Conservation (phyloP, 2,797 vertebrate genomes). For the Mormyrus hasselquistii region DNA sequence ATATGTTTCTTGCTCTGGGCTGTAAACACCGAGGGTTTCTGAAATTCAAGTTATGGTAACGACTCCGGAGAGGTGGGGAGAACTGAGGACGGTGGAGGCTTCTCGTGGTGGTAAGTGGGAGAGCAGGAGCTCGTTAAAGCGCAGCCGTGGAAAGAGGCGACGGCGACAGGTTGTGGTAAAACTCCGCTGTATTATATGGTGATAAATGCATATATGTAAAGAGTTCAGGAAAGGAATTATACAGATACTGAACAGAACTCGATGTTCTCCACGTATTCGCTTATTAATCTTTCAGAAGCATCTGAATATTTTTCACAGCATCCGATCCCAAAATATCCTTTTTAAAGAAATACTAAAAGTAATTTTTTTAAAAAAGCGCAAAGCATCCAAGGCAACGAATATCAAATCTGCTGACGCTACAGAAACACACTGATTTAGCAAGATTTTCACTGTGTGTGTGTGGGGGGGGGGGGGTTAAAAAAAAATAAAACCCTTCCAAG, state of each 20-base stretch:
- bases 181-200: not conserved
- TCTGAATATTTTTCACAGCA: not conserved
- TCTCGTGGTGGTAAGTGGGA: constrained; percentile 27
- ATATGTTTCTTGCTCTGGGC: constrained; percentile 33
- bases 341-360: not conserved
- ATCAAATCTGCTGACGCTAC: not conserved
- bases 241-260: not conserved
- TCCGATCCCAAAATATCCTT: not conserved
- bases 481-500: constrained; percentile 2
- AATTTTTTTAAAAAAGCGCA: not conserved
- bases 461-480: not conserved
- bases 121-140: not conserved
- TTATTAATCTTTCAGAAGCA: not conserved
- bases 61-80: constrained; percentile 29
- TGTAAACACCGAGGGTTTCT: constrained; percentile 38
- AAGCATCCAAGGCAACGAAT: not conserved
- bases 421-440: constrained; percentile 1
- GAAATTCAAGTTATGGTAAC: constrained; percentile 39
- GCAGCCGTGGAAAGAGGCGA: not conserved
- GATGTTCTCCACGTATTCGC: not conserved
- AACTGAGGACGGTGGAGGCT: constrained; percentile 23
- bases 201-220: not conserved
- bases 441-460: not conserved
- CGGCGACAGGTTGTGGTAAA: not conserved
- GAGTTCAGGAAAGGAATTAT: constrained; percentile 5